phyloP scores from a whole-genome alignment of 92 coral and sea anemone species.

The Phenganax marumi region DNA sequence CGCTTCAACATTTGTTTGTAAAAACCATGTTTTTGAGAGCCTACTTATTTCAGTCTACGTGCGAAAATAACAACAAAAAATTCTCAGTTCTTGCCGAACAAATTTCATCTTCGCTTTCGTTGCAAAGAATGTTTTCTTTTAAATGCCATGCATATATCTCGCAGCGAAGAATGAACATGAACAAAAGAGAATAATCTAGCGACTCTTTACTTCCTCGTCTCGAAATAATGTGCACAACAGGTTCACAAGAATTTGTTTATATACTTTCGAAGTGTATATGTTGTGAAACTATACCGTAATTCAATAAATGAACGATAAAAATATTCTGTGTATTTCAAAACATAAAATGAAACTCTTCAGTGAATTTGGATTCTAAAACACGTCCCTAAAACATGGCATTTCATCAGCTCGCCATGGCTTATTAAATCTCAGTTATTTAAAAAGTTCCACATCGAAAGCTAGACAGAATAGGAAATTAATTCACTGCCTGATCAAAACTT shows the following conservation, averaged over 20 bases:
- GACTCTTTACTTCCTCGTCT: not conserved
- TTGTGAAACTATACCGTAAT: not conserved
- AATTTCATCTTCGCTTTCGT: not conserved
- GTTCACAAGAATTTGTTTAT: constrained; percentile 1
- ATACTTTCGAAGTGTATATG: not conserved
- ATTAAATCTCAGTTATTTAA: constrained; percentile 12
- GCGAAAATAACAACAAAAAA: not conserved
- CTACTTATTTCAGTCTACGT: not conserved
- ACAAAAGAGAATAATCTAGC: not conserved
- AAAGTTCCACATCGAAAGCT: not conserved
- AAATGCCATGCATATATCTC: not conserved
- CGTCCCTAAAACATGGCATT: not conserved
- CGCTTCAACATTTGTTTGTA: not conserved
- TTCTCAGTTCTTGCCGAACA: not conserved
- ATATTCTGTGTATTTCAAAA: not conserved
- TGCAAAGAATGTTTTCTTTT: not conserved
- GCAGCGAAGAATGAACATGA: not conserved
- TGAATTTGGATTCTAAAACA: not conserved
- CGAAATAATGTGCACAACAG: not conserved
- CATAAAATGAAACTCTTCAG: not conserved
- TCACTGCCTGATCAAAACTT: not conserved
- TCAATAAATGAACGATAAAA: not conserved
- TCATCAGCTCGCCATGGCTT: not conserved
- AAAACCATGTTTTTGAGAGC: not conserved
- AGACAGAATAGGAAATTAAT: constrained; percentile 2